A percentile compares a stretch with the other conserved stretches of the same genome.
These are phyloP conservation scores for Grammomys dolichurus DNA, from an alignment of 2,113 vertebrate genomes.

Conservation along the genomic window DNA sequence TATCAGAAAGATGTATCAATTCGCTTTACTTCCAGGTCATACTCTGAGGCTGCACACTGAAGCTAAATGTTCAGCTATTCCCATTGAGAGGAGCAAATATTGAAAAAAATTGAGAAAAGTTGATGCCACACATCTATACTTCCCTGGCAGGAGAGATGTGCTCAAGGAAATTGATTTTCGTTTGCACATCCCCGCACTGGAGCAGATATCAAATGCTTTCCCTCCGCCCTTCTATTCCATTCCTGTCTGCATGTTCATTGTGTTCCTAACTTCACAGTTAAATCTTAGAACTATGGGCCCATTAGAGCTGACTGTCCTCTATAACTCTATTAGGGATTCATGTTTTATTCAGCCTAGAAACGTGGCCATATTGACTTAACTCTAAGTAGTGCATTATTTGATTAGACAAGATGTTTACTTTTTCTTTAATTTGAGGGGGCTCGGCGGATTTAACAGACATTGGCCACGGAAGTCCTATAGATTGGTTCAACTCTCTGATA, in stretches of 20 bases:
- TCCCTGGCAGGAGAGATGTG: not conserved
- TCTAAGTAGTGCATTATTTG: constrained; percentile 50
- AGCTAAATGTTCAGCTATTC: not conserved
- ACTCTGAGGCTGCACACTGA: not conserved
- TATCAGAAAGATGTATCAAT: not conserved
- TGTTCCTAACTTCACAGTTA: constrained; percentile 26
- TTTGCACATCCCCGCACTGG: not conserved
- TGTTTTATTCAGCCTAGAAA: constrained; percentile 80
- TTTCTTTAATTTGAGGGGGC: constrained; percentile 42
- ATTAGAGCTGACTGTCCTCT: constrained; percentile 65
- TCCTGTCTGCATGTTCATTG: not conserved
- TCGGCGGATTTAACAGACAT: not conserved
- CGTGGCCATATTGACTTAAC: constrained; percentile 73
- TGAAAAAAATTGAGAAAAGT: not conserved
- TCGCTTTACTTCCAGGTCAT: not conserved
- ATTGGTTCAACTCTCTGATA: constrained; percentile 33
- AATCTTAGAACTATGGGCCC: constrained; percentile 43
- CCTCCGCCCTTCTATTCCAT: not conserved
- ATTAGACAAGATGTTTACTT: constrained; percentile 50
- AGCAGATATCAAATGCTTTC: not conserved
- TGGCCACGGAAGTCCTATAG: not conserved
- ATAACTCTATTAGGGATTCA: constrained; percentile 72
- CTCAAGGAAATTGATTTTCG: constrained; percentile 54
- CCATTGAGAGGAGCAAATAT: rapidly evolving
- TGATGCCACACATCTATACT: not conserved